Conservation (phyloP, 2,797 vertebrate species). For the Hafferia zeledoni region DNA sequence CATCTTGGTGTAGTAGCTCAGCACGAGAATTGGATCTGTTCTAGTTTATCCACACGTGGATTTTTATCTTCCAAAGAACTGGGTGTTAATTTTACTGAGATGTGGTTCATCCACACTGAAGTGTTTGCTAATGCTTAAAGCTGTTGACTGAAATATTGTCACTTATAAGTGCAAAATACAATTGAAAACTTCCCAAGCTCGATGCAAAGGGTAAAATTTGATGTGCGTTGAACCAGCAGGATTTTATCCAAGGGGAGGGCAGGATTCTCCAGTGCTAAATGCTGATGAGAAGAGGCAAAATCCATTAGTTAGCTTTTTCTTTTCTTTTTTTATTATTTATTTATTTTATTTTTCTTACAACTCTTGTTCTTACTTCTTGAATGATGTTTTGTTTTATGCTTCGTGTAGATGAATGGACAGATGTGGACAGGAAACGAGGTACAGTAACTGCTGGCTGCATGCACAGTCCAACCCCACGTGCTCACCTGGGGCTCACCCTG, state of each 20-base stretch:
- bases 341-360: constrained; percentile 58
- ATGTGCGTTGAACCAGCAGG: background rate
- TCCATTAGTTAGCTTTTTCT: background rate
- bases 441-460: constrained; percentile 79
- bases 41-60: background rate
- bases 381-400: constrained; percentile 81
- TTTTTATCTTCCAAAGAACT: background rate
- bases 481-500: constrained; percentile 38
- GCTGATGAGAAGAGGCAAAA: background rate
- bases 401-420: constrained; percentile 93
- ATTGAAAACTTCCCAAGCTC: background rate
- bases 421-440: constrained; percentile 96
- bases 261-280: background rate
- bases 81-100: background rate
- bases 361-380: constrained; percentile 71
- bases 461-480: constrained; percentile 48
- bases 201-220: background rate
- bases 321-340: background rate
- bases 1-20: background rate
- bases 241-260: background rate
- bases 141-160: background rate
- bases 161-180: background rate
- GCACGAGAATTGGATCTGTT: background rate
- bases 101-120: background rate
- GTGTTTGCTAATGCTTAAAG: background rate